Evolutionary conservation across 2,113 vertebrate species (phyloP), one percentile per base, ranked within the genome.

Genomic region (Semnopithecus entellus): DNA sequence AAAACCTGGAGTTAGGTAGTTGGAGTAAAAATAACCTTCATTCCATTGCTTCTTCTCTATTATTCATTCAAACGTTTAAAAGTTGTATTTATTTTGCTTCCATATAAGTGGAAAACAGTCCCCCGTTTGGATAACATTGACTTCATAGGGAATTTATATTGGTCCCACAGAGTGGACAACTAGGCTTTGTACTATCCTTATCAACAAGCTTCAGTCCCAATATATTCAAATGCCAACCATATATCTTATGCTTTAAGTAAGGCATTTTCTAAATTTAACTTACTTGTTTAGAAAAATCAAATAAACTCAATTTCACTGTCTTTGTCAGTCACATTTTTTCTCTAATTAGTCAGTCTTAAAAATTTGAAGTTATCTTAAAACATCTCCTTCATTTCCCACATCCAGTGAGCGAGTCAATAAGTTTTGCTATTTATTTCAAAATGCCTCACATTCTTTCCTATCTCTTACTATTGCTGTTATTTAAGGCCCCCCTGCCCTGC

Each of bases 61-160:
- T 88, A 86, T 80, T 50, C 32, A 82, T 68, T 85, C 25, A 52
- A 48, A 87, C 12, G 27, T 92, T 78, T 66, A 35, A 79, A 96
- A 94, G 35, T 35, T 79, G 13, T 57, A 78, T 87, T 94, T 95
- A 27, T 78, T 90, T 94, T 90, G n/a, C 35, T 66, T 95, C 78
- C 90, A 43, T 57, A 38, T 2, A 88, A 84, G n/a, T 70, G 73
- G n/a, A 40, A 84, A 90, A 72, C 27, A 68, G 13, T 84, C 40
- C 3, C 83, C 17, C 40, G 92, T 70, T 75, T n/a, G 57, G 17
- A 96, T 43, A 92, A 57, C 52, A 91, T 8, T 84, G 35, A 91
- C 32, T 88, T 76, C 55, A 88, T 0, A 83, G 55, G 70, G 20
- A 84, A 70, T 87, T 84, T 64, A 23, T 23, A 94, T 2, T 84